These are phyloP conservation scores for Euzophera pinguis DNA, from an alignment of 2,888 invertebrate species.

Conservation along the genomic window DNA sequence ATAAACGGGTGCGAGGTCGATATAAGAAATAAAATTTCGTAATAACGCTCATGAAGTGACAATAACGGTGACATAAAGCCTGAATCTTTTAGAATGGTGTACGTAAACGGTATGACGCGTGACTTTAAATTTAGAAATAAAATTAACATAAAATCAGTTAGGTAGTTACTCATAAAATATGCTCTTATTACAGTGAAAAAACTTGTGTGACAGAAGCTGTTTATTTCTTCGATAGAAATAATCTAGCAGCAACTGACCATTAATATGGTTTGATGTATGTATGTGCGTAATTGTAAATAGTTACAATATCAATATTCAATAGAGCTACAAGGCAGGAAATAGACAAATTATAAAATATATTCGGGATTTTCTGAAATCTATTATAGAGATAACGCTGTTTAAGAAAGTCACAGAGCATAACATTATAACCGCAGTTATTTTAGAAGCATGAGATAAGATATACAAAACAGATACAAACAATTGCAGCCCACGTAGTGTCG, in stretches of 20 bases:
- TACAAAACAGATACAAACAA: conserved; percentile 24
- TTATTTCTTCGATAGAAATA: too few species aligned
- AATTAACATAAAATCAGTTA: neutral
- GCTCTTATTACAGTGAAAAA: too few species aligned
- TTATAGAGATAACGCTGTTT: conserved; percentile 8
- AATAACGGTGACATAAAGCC: neutral
- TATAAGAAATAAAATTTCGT: conserved; percentile 21
- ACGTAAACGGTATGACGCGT: neutral
- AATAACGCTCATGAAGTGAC: neutral
- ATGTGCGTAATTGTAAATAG: too few species aligned
- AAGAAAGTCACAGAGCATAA: neutral
- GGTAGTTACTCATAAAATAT: too few species aligned
- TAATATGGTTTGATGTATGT: too few species aligned
- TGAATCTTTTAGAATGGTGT: neutral
- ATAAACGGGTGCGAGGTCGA: conserved; percentile 43
- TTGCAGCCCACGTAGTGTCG: conserved; percentile 19
- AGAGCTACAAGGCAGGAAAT: too few species aligned
- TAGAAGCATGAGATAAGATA: conserved; percentile 14
- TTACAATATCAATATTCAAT: too few species aligned
- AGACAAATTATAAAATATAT: too few species aligned
- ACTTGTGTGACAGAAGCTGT: too few species aligned
- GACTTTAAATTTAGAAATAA: neutral
- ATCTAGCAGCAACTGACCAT: too few species aligned
- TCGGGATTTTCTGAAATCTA: neutral
- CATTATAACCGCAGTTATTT: neutral